These are phyloP conservation scores for Tenualosa thibaudeaui DNA, from an alignment of 2,797 vertebrate genomes.

Conservation along the genomic window DNA sequence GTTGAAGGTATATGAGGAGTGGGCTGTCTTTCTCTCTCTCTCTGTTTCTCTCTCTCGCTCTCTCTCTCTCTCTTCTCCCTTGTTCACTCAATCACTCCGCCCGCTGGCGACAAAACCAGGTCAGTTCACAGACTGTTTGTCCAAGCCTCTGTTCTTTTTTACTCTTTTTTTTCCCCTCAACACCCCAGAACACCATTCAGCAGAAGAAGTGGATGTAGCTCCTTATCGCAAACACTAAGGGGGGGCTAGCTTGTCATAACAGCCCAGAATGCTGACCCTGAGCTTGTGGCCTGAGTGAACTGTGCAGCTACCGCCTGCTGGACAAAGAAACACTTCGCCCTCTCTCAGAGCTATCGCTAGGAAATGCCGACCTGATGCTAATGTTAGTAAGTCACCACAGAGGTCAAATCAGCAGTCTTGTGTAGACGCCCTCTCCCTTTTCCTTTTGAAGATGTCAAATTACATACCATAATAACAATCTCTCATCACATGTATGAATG, in stretches of 20 bases:
- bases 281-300: conserved; percentile 10
- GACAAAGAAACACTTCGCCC: not conserved
- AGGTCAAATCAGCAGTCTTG: not conserved
- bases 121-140: conserved; percentile 6
- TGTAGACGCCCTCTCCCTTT: not conserved
- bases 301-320: conserved; percentile 1
- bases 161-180: not conserved
- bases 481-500: no score
- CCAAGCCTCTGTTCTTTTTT: conserved; percentile 12
- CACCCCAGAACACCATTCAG: not conserved
- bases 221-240: not conserved
- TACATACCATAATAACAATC: no score
- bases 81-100: not conserved
- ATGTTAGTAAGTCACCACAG: not conserved
- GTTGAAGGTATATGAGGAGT: conserved; percentile 23
- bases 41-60: not conserved
- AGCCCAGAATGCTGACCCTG: not conserved
- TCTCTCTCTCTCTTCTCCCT: not conserved
- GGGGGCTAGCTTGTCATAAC: conserved; percentile 13
- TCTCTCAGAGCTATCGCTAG: conserved; percentile 7
- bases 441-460: not conserved
- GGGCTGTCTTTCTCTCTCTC: not conserved
- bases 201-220: not conserved
- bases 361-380: conserved; percentile 15
- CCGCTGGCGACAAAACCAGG: conserved; percentile 15